phyloP scores from a whole-genome alignment of 23 tunicate genomes.

The Ciona savignyi region DNA sequence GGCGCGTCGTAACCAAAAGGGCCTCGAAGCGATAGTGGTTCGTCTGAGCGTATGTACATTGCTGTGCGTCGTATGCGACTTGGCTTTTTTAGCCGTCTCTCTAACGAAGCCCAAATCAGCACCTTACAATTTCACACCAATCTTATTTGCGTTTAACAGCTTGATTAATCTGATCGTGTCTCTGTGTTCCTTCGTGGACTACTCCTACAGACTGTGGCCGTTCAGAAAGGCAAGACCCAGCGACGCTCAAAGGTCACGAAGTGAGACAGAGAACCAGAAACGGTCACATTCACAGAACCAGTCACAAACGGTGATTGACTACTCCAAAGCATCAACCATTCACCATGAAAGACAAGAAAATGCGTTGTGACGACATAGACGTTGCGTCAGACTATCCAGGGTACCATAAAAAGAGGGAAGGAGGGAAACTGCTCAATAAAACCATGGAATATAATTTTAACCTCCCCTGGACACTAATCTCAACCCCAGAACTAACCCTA shows the following conservation, averaged over 20 bases:
- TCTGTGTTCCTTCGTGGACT: constrained; percentile 43
- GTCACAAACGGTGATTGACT: too few relatives aligned
- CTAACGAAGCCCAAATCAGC: constrained; percentile 11
- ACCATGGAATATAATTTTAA: too few relatives aligned
- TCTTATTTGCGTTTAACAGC: constrained; percentile 35
- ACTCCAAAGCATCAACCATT: too few relatives aligned
- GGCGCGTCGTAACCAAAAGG: not conserved
- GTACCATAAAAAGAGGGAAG: too few relatives aligned
- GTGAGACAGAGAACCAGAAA: not conserved
- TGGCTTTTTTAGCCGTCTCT: constrained; percentile 11
- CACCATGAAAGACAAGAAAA: too few relatives aligned
- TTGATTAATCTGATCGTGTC: constrained; percentile 24
- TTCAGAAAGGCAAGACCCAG: constrained; percentile 3
- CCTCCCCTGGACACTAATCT: too few relatives aligned
- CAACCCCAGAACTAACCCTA: too few relatives aligned
- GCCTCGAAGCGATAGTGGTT: constrained; percentile 8
- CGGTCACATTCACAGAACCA: too few relatives aligned
- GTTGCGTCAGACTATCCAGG: too few relatives aligned
- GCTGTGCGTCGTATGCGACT: constrained; percentile 25
- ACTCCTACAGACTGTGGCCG: constrained; percentile 35
- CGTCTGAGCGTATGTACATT: constrained; percentile 35
- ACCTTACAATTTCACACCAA: constrained; percentile 28
- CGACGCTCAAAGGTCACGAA: not conserved
- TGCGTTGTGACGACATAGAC: too few relatives aligned
- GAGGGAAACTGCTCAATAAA: too few relatives aligned